Percentiles rank a stretch among this genome's conserved stretches.
Evolutionary conservation across 2,888 invertebrate species (phyloP).

Genomic region (Aethes cnicana): DNA sequence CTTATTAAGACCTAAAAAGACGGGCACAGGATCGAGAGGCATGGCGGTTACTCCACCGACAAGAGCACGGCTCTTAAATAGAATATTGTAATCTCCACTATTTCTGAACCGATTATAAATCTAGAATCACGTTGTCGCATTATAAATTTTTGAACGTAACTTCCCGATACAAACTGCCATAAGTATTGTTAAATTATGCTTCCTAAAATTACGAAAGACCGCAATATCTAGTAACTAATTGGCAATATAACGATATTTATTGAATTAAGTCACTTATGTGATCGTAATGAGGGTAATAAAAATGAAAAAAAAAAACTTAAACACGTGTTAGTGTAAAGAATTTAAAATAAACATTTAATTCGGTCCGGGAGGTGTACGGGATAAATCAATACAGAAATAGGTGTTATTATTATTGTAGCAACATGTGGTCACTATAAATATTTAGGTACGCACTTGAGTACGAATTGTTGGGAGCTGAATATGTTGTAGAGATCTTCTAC

Average conservation of each 20-base stretch:
- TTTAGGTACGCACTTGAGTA: slow-evolving; percentile 9
- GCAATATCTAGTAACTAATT: slow-evolving; percentile 16
- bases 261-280: slow-evolving; percentile 18
- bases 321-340: slow-evolving; percentile 35
- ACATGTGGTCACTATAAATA: slow-evolving; percentile 28
- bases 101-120: no score
- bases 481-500: no score
- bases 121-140: no score
- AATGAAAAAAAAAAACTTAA: slow-evolving; percentile 34
- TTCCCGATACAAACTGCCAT: no score
- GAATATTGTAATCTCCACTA: no score
- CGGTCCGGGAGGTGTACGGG: slow-evolving; percentile 37
- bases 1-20: no score
- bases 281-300: slow-evolving; percentile 32
- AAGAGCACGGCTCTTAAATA: no score
- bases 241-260: slow-evolving; percentile 23
- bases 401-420: slow-evolving; percentile 18
- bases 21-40: no score
- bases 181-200: no score
- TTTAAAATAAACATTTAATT: slow-evolving; percentile 41
- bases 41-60: no score
- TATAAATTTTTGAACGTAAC: no score
- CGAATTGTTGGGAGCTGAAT: slow-evolving; percentile 1
- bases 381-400: slow-evolving; percentile 40
- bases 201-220: no score